These are phyloP conservation scores for Iselma pallidipennis DNA, from an alignment of 2,888 invertebrate genomes.

Conservation along the genomic window DNA sequence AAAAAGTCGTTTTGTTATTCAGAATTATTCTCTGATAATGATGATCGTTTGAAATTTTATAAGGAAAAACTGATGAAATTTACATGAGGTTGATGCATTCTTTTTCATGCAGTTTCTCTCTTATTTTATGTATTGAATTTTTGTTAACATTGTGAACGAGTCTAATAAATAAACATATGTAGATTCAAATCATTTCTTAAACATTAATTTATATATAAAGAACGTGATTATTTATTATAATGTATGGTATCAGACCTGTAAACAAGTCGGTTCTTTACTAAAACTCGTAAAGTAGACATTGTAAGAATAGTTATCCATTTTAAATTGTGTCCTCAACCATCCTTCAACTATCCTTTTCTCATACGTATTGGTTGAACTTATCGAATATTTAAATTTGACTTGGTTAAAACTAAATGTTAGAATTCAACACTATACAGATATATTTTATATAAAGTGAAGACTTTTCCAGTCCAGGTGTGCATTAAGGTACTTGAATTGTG, in stretches of 20 bases:
- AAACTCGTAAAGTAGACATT: conserved; percentile 39
- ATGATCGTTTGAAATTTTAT: no score
- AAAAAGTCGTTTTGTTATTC: no score
- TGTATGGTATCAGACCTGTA: conserved; percentile 40
- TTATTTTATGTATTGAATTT: neutral
- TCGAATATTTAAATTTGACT: neutral
- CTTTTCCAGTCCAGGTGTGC: conserved; percentile 21
- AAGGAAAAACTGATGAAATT: no score
- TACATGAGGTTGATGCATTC: no score
- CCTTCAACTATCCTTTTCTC: neutral
- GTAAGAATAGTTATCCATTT: conserved; percentile 12
- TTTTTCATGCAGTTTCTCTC: neutral
- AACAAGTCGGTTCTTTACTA: conserved; percentile 37
- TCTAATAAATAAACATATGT: neutral
- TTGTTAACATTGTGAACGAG: neutral
- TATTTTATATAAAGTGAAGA: neutral
- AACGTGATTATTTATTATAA: conserved; percentile 45
- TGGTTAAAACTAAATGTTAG: neutral
- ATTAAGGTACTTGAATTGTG: neutral
- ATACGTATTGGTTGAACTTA: neutral
- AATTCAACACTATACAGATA: neutral
- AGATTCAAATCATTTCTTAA: conserved; percentile 29
- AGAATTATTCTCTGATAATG: no score
- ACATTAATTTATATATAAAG: conserved; percentile 49
- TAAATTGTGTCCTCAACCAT: neutral